Base-by-base conservation (phyloP, 1,140 invertebrate species). In the Elysia chlorotica region DNA sequence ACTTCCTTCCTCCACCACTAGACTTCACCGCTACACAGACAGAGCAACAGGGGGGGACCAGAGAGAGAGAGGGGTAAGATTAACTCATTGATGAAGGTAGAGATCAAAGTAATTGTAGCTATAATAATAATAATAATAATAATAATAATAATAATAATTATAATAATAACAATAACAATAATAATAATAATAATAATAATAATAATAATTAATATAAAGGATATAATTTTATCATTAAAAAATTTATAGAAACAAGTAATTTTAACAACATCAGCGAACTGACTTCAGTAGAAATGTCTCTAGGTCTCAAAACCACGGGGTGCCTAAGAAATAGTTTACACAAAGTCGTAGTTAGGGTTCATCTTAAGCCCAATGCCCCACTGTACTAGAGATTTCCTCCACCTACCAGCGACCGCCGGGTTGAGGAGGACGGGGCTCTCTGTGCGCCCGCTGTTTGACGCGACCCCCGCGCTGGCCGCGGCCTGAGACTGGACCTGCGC, bases 1-100 rank as follows among this genome's bases (percentile, higher is more conserved):
- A 62, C n/a, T 31, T 63, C 14, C 69, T 61, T 2, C 59, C 69
- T 28, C 69, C 57, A 4, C 56, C 67, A 62, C 36, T 71, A 36
- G 56, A 19, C 33, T 71, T 71, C 25, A 48, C 37, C 28, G 36
- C 69, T 62, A n/a, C n/a, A 38, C 21, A 35, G 54, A 70, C 37
- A 57, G 31, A 25, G 28, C 21, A 5, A 66, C 23, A 66, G 3
- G 30, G 35, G 21, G 10, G 6, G 33, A n/a, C 31, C 17, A 68
- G 6, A 53, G 17, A 33, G 21, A 53, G 21, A 19, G 37, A 41
- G n/a, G 5, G 6, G 56, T 6, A 21, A 54, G 19, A 14, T 25
- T 66, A 48, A 10, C 6, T 41, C 35, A 5, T 48, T 5, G 21
- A 68, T 21, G 5, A 33, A 35, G 4, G 30, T 5, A 25, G 17